phyloP scores from a whole-genome alignment of 2,797 vertebrate genomes.

The Rallus crepitans region DNA sequence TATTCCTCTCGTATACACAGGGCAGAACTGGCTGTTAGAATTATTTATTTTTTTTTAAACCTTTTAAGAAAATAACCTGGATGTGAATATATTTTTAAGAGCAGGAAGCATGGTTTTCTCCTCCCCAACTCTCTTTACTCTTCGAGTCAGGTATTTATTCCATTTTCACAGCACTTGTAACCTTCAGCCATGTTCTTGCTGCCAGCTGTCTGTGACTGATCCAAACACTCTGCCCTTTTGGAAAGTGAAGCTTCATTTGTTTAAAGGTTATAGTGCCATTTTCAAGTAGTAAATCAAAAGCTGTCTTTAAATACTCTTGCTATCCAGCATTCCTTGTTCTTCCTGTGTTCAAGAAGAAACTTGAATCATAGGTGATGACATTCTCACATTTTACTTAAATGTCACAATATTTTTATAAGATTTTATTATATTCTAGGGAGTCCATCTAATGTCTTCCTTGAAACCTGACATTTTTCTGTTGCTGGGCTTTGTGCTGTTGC shows the following conservation, averaged over 20 bases:
- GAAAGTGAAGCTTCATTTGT: conserved; percentile 24
- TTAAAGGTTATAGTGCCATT: conserved; percentile 25
- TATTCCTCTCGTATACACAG: neutral
- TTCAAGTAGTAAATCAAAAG: conserved; percentile 31
- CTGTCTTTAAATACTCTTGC: neutral
- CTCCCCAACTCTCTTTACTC: neutral
- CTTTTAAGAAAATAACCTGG: neutral
- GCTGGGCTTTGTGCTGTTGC: neutral
- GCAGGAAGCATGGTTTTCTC: neutral
- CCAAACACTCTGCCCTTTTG: conserved; percentile 3
- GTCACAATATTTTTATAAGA: neutral
- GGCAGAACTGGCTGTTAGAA: neutral
- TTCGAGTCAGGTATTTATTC: neutral
- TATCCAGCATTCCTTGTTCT: neutral
- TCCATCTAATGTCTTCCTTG: neutral
- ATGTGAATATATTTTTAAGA: neutral
- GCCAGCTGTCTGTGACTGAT: conserved; percentile 5
- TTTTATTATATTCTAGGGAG: neutral
- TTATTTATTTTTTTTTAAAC: neutral
- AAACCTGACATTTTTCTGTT: neutral
- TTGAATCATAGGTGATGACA: neutral
- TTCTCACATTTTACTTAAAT: neutral
- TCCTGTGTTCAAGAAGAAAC: neutral
- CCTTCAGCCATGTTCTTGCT: conserved; percentile 9
- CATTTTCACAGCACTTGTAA: conserved; percentile 1